phyloP scores from a whole-genome alignment of 2,797 vertebrate species.

The Lacerta agilis region DNA sequence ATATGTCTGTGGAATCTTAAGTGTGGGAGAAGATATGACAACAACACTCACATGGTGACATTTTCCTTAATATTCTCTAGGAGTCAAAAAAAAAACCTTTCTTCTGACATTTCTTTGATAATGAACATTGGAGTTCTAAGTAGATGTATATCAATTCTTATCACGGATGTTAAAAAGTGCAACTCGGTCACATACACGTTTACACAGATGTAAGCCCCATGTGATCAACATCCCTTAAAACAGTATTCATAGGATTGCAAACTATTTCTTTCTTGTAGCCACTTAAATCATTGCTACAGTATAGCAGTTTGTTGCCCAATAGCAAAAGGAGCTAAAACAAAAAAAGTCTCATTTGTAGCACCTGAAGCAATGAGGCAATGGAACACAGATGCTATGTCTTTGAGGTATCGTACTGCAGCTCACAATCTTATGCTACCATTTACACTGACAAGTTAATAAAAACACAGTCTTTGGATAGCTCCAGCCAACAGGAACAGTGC shows the following conservation, averaged over 20 bases:
- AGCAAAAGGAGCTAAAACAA: background rate
- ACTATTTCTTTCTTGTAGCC: background rate
- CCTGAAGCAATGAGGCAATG: background rate
- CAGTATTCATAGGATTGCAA: background rate
- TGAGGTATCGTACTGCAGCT: background rate
- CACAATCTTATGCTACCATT: background rate
- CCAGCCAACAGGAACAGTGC: background rate
- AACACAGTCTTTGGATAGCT: background rate
- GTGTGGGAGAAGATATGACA: background rate
- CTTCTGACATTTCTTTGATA: constrained; percentile 3
- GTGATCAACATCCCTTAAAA: background rate
- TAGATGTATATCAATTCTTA: background rate
- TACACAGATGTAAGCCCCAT: background rate
- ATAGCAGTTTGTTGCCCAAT: background rate
- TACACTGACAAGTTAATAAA: background rate
- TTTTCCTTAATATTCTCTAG: background rate
- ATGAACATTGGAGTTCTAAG: background rate
- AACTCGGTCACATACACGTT: background rate
- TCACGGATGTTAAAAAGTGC: background rate
- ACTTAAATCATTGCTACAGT: background rate
- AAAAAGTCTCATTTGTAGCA: background rate
- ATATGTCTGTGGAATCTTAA: constrained; percentile 11
- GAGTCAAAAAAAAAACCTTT: constrained; percentile 4
- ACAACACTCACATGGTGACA: background rate
- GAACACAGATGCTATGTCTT: background rate